A percentile compares a stretch with the other conserved stretches of the same genome.
Evolutionary conservation across 2,888 invertebrate species (phyloP).

Genomic region (Apantesis nais): DNA sequence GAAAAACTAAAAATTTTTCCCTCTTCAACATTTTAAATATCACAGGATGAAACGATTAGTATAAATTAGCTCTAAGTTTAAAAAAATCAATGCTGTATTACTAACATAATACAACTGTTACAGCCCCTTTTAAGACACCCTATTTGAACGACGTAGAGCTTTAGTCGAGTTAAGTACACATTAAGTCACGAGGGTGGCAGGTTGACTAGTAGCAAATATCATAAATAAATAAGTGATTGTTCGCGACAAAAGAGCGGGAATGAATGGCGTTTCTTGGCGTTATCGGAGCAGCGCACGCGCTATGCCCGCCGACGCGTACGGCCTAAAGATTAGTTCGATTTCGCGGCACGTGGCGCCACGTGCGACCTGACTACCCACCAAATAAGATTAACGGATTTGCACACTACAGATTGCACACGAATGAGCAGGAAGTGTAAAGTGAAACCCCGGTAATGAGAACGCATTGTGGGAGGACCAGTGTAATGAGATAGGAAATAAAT

Average conservation of each 20-base stretch:
- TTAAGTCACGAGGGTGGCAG: constrained; percentile 77
- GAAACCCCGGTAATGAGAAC: constrained; percentile 83
- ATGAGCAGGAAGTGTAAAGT: constrained; percentile 85
- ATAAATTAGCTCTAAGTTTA: neutral
- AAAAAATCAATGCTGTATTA: constrained; percentile 13
- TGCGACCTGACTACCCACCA: constrained; percentile 75
- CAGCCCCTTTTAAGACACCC: constrained; percentile 46
- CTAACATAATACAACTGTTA: constrained; percentile 32
- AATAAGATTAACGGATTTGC: constrained; percentile 86
- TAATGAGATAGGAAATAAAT: constrained; percentile 54
- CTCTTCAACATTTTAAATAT: too few species aligned
- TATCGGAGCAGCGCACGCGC: constrained; percentile 82
- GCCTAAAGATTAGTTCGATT: constrained; percentile 83
- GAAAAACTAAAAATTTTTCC: too few species aligned
- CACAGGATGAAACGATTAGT: neutral
- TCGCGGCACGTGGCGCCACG: constrained; percentile 83
- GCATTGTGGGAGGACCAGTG: constrained; percentile 70
- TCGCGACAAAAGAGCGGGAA: constrained; percentile 82
- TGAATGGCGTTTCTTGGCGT: constrained; percentile 84
- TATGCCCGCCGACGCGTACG: constrained; percentile 77
- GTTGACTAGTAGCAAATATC: constrained; percentile 81
- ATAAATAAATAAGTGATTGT: constrained; percentile 85
- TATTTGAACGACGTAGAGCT: constrained; percentile 46
- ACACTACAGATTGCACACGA: constrained; percentile 86
- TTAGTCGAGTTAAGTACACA: constrained; percentile 65